Percentiles rank a stretch among this genome's conserved stretches.
Evolutionary conservation across 2,888 invertebrate genomes (phyloP).

Genomic region (Euproctis similis): DNA sequence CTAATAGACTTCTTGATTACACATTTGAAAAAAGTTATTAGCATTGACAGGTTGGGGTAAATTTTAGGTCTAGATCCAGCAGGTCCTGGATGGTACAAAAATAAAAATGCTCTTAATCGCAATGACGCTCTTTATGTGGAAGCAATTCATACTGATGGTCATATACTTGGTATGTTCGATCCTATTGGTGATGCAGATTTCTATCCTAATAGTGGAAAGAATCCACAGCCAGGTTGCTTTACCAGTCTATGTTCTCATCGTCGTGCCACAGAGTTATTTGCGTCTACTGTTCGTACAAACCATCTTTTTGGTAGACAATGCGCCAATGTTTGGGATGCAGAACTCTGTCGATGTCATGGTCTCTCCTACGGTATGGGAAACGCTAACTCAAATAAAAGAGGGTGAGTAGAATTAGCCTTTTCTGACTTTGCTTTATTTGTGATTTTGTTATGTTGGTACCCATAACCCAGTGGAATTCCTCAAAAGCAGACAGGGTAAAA

Average conservation of each 20-base stretch:
- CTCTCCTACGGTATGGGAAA: not conserved
- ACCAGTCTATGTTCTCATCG: not conserved
- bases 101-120: not conserved
- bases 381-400: not conserved
- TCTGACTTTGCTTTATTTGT: too few relatives aligned
- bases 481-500: too few relatives aligned
- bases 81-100: slow-evolving; percentile 6
- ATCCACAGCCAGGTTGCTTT: slow-evolving; percentile 3
- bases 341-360: not conserved
- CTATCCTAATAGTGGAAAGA: slow-evolving; percentile 9
- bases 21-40: too few relatives aligned
- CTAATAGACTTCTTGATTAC: too few relatives aligned
- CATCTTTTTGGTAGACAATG: not conserved
- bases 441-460: too few relatives aligned
- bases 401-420: too few relatives aligned
- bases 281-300: not conserved
- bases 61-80: slow-evolving; percentile 9
- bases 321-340: not conserved
- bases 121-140: slow-evolving; percentile 10
- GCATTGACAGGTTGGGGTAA: too few relatives aligned
- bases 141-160: slow-evolving; percentile 9
- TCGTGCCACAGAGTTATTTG: slow-evolving; percentile 1
- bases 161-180: slow-evolving; percentile 2
- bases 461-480: too few relatives aligned
- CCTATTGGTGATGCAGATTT: slow-evolving; percentile 8